Conservation (phyloP, 2,888 invertebrate genomes). For the Helicoverpa assulta region DNA sequence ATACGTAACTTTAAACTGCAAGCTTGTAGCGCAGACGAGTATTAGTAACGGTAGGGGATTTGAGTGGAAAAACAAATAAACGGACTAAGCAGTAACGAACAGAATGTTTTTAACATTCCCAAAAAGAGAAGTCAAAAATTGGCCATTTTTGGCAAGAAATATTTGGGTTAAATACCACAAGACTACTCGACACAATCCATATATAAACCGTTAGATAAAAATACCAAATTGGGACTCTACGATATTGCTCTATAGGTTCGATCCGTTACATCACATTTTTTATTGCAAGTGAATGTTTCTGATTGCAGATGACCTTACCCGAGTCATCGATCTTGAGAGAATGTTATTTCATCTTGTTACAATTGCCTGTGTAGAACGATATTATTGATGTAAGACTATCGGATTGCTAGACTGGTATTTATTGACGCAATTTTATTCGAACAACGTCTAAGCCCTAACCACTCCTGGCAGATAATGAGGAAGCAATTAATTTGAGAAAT, state of each 20-base stretch:
- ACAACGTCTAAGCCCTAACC: background rate
- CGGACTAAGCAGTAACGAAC: background rate
- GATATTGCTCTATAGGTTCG: conserved; percentile 12
- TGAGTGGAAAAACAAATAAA: conserved; percentile 13
- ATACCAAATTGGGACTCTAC: conserved; percentile 31
- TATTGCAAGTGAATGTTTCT: conserved; percentile 43
- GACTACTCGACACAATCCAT: conserved; percentile 1
- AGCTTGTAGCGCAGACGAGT: background rate
- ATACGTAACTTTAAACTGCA: background rate
- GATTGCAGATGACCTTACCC: conserved; percentile 25
- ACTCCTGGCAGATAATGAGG: background rate
- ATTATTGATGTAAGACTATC: background rate
- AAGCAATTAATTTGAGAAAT: background rate
- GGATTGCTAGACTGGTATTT: conserved; percentile 2
- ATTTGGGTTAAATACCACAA: conserved; percentile 11
- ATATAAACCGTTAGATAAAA: conserved; percentile 18
- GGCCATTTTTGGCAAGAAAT: background rate
- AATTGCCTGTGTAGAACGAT: conserved; percentile 3
- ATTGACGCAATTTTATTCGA: background rate
- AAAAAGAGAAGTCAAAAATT: conserved; percentile 5
- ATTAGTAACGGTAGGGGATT: conserved; percentile 7
- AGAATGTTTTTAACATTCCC: conserved; percentile 1
- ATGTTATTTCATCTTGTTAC: conserved; percentile 29
- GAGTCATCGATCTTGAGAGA: conserved; percentile 23
- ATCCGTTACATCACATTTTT: conserved; percentile 33